Conservation (phyloP, 2,113 vertebrate species). For the Alectura lathami region DNA sequence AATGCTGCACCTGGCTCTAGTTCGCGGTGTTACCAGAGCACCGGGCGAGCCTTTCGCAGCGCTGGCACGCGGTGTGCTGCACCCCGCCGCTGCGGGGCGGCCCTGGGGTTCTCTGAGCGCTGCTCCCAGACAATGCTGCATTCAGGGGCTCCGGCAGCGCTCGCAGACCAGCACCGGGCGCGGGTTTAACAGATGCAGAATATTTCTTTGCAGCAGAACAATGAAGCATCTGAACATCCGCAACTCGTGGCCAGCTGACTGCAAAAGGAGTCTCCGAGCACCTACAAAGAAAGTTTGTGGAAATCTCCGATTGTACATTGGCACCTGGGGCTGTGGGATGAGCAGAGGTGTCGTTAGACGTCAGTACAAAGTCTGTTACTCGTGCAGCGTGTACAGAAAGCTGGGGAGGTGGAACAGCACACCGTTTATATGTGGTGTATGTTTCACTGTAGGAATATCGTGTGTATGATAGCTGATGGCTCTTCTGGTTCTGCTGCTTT, state of each 20-base stretch:
- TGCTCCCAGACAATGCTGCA: slow-evolving; percentile 40
- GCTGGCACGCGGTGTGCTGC: neutral
- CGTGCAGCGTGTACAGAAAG: neutral
- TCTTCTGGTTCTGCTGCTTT: neutral
- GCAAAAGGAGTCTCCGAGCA: neutral
- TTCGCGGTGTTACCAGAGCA: neutral
- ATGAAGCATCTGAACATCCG: slow-evolving; percentile 18
- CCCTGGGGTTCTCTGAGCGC: neutral
- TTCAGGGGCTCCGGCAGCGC: neutral
- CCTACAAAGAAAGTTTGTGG: neutral
- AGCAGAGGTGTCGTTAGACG: neutral
- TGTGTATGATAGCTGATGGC: neutral
- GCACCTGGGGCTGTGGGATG: neutral
- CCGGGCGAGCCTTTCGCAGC: neutral
- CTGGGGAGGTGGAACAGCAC: neutral
- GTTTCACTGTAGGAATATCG: no score
- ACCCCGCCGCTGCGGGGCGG: neutral
- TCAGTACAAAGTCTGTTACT: neutral
- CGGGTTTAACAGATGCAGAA: neutral
- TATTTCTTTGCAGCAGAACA: slow-evolving; percentile 46
- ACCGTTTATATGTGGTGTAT: neutral
- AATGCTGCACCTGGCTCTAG: neutral
- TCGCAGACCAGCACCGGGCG: neutral
- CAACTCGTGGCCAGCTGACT: neutral
- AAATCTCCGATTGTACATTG: neutral